Conservation (phyloP, 2,888 invertebrate genomes). For the Dicyrtoma fusca region DNA sequence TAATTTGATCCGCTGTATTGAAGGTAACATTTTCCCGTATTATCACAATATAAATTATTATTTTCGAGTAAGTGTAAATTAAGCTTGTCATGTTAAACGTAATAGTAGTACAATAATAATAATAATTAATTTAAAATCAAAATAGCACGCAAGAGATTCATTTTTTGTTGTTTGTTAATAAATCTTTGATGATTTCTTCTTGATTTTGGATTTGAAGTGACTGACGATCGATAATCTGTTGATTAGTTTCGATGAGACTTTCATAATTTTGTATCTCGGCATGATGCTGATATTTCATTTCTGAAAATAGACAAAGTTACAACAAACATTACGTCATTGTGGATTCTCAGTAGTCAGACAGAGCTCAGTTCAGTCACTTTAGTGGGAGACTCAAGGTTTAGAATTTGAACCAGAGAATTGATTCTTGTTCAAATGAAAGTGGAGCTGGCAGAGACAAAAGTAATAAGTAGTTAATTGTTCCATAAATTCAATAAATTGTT, state of each 20-base stretch:
- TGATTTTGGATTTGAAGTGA: slow-evolving; percentile 19
- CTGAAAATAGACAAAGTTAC: slow-evolving; percentile 58
- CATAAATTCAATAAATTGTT: not conserved
- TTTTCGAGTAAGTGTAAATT: not conserved
- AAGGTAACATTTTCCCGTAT: slow-evolving; percentile 9
- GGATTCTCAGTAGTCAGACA: no score
- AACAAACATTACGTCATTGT: not conserved
- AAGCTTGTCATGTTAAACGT: slow-evolving; percentile 6
- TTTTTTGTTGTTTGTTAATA: slow-evolving; percentile 19
- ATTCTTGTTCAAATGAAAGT: not conserved
- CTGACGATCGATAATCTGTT: slow-evolving; percentile 53
- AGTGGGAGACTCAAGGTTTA: no score
- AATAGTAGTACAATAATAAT: not conserved
- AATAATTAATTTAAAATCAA: no score
- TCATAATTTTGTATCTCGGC: slow-evolving; percentile 65
- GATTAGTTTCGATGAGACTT: slow-evolving; percentile 63
- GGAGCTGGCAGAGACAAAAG: not conserved
- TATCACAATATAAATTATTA: slow-evolving; percentile 2
- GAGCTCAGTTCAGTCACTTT: no score
- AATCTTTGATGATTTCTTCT: slow-evolving; percentile 20
- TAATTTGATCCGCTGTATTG: slow-evolving; percentile 3
- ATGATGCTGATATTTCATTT: slow-evolving; percentile 65
- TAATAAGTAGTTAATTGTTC: not conserved
- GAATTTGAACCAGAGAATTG: no score
- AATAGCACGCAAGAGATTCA: not conserved